Evolutionary conservation across 2,113 vertebrate genomes (phyloP).

Genomic region (Falcunculus frontatus): DNA sequence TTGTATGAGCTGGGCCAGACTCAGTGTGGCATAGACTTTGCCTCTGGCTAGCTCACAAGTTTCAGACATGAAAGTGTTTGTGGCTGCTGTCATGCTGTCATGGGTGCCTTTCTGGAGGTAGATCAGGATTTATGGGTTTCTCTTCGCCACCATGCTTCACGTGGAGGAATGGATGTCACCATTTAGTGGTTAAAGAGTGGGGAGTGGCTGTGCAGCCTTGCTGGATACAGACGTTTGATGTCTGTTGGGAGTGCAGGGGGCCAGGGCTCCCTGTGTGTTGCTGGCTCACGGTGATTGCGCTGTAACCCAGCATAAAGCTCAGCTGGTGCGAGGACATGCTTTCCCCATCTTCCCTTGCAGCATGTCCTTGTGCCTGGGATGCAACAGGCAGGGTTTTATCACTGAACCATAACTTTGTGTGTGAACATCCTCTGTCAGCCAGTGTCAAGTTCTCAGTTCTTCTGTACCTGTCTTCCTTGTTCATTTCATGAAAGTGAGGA

Average conservation of each 20-base stretch:
- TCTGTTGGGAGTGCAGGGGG: background rate
- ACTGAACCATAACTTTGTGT: background rate
- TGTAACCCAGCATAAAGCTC: background rate
- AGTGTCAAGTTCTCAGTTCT: background rate
- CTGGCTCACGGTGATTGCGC: rapidly evolving
- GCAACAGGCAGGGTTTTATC: background rate
- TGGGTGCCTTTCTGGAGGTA: background rate
- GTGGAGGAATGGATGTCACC: background rate
- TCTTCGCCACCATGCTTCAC: background rate
- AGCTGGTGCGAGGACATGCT: background rate
- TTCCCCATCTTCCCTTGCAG: background rate
- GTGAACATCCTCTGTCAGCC: background rate
- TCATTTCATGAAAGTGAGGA: background rate
- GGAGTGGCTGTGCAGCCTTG: background rate
- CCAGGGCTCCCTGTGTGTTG: rapidly evolving
- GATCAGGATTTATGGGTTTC: background rate
- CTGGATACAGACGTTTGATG: no score
- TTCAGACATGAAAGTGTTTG: rapidly evolving
- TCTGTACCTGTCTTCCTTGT: rapidly evolving
- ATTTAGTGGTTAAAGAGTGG: background rate
- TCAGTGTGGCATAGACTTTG: background rate
- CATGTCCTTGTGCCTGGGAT: background rate
- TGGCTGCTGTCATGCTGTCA: background rate
- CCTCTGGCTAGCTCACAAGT: background rate
- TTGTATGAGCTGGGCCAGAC: background rate